Evolutionary conservation across 1,140 invertebrate genomes (phyloP), one percentile per base, ranked within the genome.

Genomic region (Eciton burchellii): DNA sequence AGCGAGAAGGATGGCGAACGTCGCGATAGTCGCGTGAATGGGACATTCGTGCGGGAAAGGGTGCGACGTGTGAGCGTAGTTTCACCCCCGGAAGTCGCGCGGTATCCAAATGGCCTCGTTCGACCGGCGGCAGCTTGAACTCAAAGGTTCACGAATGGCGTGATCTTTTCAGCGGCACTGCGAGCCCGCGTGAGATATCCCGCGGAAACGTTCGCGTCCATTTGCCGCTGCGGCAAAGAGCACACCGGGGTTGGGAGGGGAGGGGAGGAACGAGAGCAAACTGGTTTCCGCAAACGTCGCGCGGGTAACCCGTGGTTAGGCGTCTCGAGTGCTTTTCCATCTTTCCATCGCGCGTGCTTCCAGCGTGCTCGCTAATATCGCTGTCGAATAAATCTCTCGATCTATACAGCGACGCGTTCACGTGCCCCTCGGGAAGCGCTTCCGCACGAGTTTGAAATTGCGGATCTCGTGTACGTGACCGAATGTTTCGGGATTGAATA

Each of bases 171-270:
- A 86, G 49, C 56, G 72, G 49, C 65, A 68, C 56, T 60, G 56
- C 49, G 56, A 82, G 76, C 49, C 43, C 54, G 73, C 76, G 49
- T 47, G 66, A 90, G 79, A 88, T 89, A 81, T 83, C 57, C 76
- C 88, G 84, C 71, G 82, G 86, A 90, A 90, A 89, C 65, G 84
- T 60, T 72, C 35, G 71, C 57, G 66, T 89, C 63, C 89, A 89
- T 89, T 88, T 89, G 81, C 52, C 26, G 26, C 47, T 43, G 47
- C 4, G 65, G 47, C 0, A 47, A 76, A 76, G 19, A 88, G 70
- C 21, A 68, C 45, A n/a, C 16, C 24, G 29, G 2, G 68, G 52
- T 45, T 62, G 29, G 35, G 47, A 66, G 24, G n/a, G 57, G 43
- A 16, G 60, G 84, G 81, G 74, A 84, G 85, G 84, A 68, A 82